Conservation (phyloP, 1,140 invertebrate species). For the Papilio xuthus region DNA sequence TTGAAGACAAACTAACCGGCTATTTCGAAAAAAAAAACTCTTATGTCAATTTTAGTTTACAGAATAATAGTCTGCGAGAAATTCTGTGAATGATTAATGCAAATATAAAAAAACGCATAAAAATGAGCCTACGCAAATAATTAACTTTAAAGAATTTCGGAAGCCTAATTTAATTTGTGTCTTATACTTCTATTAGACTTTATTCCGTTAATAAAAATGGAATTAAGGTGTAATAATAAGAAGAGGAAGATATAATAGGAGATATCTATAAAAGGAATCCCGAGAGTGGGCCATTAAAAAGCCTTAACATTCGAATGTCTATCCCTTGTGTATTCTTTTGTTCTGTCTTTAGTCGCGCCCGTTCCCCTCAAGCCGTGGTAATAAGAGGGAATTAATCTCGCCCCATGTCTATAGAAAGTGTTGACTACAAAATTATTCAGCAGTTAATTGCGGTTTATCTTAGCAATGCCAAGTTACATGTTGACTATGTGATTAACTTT, state of each 20-base stretch:
- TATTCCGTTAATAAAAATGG: neutral
- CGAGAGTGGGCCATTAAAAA: constrained; percentile 44
- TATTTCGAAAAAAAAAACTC: too few species aligned
- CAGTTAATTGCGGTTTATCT: neutral
- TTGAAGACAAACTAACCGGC: too few species aligned
- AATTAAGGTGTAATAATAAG: neutral
- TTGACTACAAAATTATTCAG: constrained; percentile 15
- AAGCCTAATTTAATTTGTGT: neutral
- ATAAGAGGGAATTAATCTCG: constrained; percentile 44
- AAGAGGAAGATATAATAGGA: constrained; percentile 6
- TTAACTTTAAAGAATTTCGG: neutral
- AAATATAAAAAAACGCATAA: too few species aligned
- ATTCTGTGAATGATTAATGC: too few species aligned
- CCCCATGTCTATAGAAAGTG: constrained; percentile 10
- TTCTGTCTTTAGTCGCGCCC: constrained; percentile 55
- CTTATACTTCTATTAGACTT: neutral
- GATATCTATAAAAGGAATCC: constrained; percentile 42
- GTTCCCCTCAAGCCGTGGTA: constrained; percentile 52
- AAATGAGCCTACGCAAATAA: neutral
- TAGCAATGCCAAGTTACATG: neutral
- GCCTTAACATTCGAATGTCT: constrained; percentile 52
- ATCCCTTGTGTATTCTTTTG: constrained; percentile 61
- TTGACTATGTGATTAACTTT: neutral
- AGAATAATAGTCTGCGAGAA: too few species aligned
- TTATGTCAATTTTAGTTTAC: too few species aligned